phyloP scores from a whole-genome alignment of 2,113 vertebrate genomes.

The Xenopus borealis region DNA sequence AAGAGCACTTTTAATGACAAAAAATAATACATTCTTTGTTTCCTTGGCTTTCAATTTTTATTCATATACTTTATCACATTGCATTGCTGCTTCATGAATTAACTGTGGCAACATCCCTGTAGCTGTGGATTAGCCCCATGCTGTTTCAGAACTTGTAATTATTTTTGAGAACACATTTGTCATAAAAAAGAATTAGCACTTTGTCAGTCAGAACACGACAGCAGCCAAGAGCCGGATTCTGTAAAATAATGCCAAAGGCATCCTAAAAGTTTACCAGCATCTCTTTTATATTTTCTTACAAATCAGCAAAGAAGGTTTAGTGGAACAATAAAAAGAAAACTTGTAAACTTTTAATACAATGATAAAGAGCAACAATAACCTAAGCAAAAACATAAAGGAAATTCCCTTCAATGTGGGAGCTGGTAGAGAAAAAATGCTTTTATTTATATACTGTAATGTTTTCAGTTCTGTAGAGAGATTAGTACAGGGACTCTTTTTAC shows the following conservation, averaged over 20 bases:
- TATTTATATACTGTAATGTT: neutral
- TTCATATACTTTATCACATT: neutral
- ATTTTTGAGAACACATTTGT: conserved; percentile 57
- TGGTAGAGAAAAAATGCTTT: neutral
- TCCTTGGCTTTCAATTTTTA: accelerated
- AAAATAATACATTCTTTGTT: neutral
- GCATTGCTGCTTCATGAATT: conserved; percentile 33
- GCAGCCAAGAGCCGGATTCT: conserved; percentile 12
- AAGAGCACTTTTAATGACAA: neutral
- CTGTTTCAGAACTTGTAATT: conserved; percentile 57
- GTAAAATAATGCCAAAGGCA: neutral
- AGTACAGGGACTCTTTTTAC: neutral
- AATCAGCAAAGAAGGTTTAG: neutral
- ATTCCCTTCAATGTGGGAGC: neutral
- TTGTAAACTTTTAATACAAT: neutral
- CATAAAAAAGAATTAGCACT: conserved; percentile 55
- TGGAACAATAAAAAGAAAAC: neutral
- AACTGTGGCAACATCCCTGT: conserved; percentile 13
- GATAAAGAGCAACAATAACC: conserved; percentile 5
- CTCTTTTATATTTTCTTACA: neutral
- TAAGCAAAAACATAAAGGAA: neutral
- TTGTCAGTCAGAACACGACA: conserved; percentile 53
- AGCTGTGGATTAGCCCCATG: conserved; percentile 53
- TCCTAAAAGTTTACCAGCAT: neutral
- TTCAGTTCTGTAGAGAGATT: neutral